A percentile compares a stretch with the other conserved stretches of the same genome.
Conservation (phyloP, 2,113 vertebrate genomes). For the Epinephelus lanceolatus region DNA sequence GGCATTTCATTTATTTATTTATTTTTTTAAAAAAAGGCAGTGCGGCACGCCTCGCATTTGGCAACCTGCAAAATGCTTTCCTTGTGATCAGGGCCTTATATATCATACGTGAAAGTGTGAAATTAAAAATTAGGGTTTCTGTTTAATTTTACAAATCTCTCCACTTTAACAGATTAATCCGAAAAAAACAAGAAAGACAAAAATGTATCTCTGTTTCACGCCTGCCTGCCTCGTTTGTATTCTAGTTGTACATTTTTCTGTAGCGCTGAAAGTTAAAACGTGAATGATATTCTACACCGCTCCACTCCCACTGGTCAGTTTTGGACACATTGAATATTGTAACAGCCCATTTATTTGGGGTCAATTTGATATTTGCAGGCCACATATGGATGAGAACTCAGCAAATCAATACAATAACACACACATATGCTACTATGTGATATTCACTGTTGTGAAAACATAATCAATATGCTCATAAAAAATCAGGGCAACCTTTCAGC, state of each 20-base stretch:
- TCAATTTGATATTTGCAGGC: constrained; percentile 65
- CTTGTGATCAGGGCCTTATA: neutral
- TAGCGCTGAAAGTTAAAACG: constrained; percentile 5
- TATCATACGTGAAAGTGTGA: neutral
- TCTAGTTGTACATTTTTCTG: neutral
- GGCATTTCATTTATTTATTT: too few relatives aligned
- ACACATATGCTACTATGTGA: constrained; percentile 66
- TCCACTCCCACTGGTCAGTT: constrained; percentile 24
- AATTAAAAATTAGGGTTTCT: neutral
- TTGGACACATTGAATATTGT: constrained; percentile 43
- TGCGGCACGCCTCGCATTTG: too few relatives aligned
- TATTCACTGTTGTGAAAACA: constrained; percentile 76
- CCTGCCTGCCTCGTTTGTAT: constrained; percentile 1
- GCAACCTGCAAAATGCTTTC: too few relatives aligned
- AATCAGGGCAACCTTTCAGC: constrained; percentile 64
- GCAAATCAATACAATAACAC: constrained; percentile 71
- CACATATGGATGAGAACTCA: constrained; percentile 64
- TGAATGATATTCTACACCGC: neutral
- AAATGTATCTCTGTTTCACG: neutral
- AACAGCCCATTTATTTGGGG: constrained; percentile 58
- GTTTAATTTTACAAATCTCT: neutral
- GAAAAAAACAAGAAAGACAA: neutral
- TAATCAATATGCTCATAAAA: constrained; percentile 83
- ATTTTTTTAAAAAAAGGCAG: too few relatives aligned
- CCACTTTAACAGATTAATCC: neutral